Percentiles rank a stretch among this genome's conserved stretches.
Evolutionary conservation across 1,140 invertebrate genomes (phyloP).

Genomic region (Ceratosolen fusciceps): DNA sequence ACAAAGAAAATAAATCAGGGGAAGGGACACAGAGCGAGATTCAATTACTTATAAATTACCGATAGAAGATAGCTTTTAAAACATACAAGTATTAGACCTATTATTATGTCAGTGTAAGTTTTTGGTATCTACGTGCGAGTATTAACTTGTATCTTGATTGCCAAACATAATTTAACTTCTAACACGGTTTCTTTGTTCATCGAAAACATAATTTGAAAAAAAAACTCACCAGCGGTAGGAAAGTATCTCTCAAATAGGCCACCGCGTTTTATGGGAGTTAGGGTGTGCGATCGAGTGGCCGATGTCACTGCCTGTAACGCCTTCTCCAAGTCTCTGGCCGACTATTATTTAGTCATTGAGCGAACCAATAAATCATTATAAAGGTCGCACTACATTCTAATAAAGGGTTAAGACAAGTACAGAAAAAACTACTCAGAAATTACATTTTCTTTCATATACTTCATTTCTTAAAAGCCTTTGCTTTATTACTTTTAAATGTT

Average conservation of each 20-base stretch:
- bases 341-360: slow-evolving; percentile 70
- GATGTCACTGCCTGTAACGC: slow-evolving; percentile 79
- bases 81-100: slow-evolving; percentile 3
- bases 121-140: slow-evolving; percentile 31
- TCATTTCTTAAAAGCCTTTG: slow-evolving; percentile 30
- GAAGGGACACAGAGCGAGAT: background rate
- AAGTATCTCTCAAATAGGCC: slow-evolving; percentile 84
- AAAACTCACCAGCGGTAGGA: slow-evolving; percentile 82
- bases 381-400: slow-evolving; percentile 64
- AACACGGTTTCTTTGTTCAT: slow-evolving; percentile 35
- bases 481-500: slow-evolving; percentile 17
- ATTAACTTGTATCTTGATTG: slow-evolving; percentile 20
- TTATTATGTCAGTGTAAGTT: too few relatives aligned
- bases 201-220: slow-evolving; percentile 67
- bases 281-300: slow-evolving; percentile 79
- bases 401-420: slow-evolving; percentile 9
- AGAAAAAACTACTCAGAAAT: slow-evolving; percentile 29
- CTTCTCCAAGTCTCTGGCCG: slow-evolving; percentile 74
- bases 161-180: slow-evolving; percentile 11
- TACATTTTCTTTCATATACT: slow-evolving; percentile 15
- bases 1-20: background rate
- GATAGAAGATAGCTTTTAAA: background rate
- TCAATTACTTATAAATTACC: background rate
- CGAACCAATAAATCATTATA: slow-evolving; percentile 71
- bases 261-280: slow-evolving; percentile 81